Conservation (phyloP, 2,888 invertebrate species). For the Furcula furcula region DNA sequence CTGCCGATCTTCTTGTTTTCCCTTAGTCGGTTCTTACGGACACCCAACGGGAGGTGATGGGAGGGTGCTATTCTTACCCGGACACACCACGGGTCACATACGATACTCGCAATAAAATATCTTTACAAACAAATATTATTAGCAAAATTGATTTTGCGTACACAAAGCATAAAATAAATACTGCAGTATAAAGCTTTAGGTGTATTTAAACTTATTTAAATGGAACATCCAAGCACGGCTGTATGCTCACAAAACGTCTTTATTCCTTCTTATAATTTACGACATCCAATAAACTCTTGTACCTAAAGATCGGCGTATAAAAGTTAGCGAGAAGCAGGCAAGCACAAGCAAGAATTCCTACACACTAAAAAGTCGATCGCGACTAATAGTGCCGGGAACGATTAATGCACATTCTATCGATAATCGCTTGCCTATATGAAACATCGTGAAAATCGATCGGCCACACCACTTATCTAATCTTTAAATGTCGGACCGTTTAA, state of each 20-base stretch:
- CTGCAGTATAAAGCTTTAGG: slow-evolving; percentile 45
- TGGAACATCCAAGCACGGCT: slow-evolving; percentile 60
- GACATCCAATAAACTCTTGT: slow-evolving; percentile 62
- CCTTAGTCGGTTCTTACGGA: too few species aligned
- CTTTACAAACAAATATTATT: slow-evolving; percentile 44
- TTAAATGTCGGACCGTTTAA: slow-evolving; percentile 13
- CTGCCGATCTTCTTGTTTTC: too few species aligned
- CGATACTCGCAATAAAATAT: too few species aligned
- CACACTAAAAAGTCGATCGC: slow-evolving; percentile 50
- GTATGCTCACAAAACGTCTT: slow-evolving; percentile 70
- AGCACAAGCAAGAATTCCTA: slow-evolving; percentile 37
- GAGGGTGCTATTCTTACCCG: too few species aligned
- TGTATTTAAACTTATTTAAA: slow-evolving; percentile 73
- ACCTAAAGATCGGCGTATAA: slow-evolving; percentile 71
- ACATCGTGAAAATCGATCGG: slow-evolving; percentile 25
- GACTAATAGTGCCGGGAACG: slow-evolving; percentile 27
- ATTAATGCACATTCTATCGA: slow-evolving; percentile 35
- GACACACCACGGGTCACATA: too few species aligned
- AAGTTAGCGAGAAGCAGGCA: slow-evolving; percentile 62
- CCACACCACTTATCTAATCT: slow-evolving; percentile 27
- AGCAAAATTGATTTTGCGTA: slow-evolving; percentile 65
- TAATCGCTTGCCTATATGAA: slow-evolving; percentile 22
- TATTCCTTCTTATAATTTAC: slow-evolving; percentile 70
- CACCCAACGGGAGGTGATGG: too few species aligned
- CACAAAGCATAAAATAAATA: slow-evolving; percentile 62